Conservation (phyloP, 2,888 invertebrate species). For the Idaea straminata region DNA sequence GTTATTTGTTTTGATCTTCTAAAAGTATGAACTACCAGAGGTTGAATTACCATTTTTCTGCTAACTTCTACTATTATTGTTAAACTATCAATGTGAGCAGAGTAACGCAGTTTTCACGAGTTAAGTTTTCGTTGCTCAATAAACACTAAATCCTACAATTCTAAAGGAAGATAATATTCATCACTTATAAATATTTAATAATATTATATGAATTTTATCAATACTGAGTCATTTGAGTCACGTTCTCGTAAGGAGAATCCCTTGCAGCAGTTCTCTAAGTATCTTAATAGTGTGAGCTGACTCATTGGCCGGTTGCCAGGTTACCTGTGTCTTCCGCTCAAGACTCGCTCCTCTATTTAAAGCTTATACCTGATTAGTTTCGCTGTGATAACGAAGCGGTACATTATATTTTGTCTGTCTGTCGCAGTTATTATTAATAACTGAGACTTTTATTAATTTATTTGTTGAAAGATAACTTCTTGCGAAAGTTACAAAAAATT, state of each 20-base stretch:
- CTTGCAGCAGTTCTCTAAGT: neutral
- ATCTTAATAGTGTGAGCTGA: constrained; percentile 28
- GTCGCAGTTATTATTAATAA: neutral
- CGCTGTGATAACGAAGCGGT: constrained; percentile 32
- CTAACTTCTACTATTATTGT: too few species aligned
- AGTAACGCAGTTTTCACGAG: too few species aligned
- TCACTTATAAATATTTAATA: too few species aligned
- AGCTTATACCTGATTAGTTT: constrained; percentile 50
- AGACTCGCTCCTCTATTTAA: constrained; percentile 68
- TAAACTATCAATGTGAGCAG: too few species aligned
- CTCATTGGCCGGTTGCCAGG: constrained; percentile 62
- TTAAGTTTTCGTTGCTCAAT: too few species aligned
- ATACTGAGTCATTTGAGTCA: neutral
- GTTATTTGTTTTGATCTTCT: too few species aligned
- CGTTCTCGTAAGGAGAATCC: neutral
- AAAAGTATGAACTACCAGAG: too few species aligned
- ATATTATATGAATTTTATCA: neutral
- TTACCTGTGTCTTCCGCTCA: constrained; percentile 73
- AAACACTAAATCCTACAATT: too few species aligned
- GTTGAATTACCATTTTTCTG: too few species aligned
- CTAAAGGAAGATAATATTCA: too few species aligned
- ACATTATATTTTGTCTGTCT: constrained; percentile 14
- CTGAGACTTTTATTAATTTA: neutral
- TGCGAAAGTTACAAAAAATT: too few species aligned
- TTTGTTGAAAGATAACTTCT: neutral